Conservation (phyloP, 2,113 vertebrate species). For the Corydoras sp. region DNA sequence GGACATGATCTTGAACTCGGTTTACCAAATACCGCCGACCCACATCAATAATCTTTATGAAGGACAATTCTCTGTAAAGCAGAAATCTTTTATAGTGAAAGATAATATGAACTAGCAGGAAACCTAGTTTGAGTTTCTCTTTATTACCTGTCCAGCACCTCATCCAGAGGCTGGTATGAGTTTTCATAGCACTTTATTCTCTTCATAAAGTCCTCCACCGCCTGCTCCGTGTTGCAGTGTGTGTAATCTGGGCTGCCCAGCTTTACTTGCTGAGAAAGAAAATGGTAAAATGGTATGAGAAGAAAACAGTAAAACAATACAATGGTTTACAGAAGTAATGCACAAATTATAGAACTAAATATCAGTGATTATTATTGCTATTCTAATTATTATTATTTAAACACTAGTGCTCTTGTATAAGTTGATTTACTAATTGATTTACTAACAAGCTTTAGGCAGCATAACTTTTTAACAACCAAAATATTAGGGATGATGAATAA, state of each 20-base stretch:
- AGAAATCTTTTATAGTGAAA: background rate
- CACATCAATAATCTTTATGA: constrained; percentile 97
- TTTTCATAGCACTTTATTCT: constrained; percentile 96
- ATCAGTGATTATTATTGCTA: no score
- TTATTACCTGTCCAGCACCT: constrained; percentile 82
- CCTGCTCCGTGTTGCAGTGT: constrained; percentile 87
- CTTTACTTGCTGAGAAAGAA: constrained; percentile 84
- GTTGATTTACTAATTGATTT: background rate
- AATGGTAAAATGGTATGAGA: background rate
- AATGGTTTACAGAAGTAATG: no score
- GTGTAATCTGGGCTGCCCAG: constrained; percentile 92
- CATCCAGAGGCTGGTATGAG: constrained; percentile 86
- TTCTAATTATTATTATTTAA: no score
- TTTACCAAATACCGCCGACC: constrained; percentile 93
- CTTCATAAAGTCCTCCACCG: constrained; percentile 92
- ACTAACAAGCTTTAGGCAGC: background rate
- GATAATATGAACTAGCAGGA: no score
- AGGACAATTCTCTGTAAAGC: constrained; percentile 82
- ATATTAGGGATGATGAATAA: background rate
- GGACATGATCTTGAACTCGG: constrained; percentile 91
- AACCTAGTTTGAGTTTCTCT: no score
- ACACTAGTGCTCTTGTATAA: no score
- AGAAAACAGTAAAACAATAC: background rate
- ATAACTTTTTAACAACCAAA: no score
- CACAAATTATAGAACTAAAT: background rate